Percentiles rank a stretch among this genome's conserved stretches.
These are phyloP conservation scores for Drosophila hamatofila DNA, from an alignment of 2,888 invertebrate species.

Conservation along the genomic window DNA sequence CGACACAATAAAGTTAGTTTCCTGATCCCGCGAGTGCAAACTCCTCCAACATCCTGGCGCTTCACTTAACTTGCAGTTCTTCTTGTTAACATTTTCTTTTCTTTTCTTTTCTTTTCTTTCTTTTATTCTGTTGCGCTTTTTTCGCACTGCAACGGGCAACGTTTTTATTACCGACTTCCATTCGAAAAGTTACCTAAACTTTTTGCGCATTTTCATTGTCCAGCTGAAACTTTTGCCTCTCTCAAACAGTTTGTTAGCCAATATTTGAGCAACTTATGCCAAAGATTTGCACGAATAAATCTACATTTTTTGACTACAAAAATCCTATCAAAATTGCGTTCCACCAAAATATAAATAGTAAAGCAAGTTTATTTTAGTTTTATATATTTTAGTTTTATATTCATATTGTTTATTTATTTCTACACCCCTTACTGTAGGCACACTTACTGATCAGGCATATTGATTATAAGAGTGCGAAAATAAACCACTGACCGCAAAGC, in stretches of 20 bases:
- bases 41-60: constrained; percentile 13
- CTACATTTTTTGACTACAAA: background rate
- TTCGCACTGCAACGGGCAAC: constrained; percentile 38
- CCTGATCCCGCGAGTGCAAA: constrained; percentile 32
- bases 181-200: constrained; percentile 61
- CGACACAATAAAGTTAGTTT: constrained; percentile 45
- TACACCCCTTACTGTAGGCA: background rate
- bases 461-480: background rate
- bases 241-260: constrained; percentile 58
- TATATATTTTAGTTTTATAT: background rate
- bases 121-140: constrained; percentile 35
- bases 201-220: constrained; percentile 40
- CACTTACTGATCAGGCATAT: background rate
- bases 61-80: constrained; percentile 47
- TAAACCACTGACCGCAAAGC: background rate
- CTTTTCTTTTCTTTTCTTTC: background rate
- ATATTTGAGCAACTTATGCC: constrained; percentile 37
- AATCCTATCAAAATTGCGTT: background rate
- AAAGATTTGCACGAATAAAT: constrained; percentile 19
- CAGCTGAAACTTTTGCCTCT: constrained; percentile 46
- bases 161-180: constrained; percentile 59
- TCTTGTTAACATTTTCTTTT: constrained; percentile 74
- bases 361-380: background rate
- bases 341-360: background rate
- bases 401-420: background rate